Percentiles rank a stretch among this genome's conserved stretches.
phyloP scores from a whole-genome alignment of 2,797 vertebrate species.

The Basileuterus tristriatus region DNA sequence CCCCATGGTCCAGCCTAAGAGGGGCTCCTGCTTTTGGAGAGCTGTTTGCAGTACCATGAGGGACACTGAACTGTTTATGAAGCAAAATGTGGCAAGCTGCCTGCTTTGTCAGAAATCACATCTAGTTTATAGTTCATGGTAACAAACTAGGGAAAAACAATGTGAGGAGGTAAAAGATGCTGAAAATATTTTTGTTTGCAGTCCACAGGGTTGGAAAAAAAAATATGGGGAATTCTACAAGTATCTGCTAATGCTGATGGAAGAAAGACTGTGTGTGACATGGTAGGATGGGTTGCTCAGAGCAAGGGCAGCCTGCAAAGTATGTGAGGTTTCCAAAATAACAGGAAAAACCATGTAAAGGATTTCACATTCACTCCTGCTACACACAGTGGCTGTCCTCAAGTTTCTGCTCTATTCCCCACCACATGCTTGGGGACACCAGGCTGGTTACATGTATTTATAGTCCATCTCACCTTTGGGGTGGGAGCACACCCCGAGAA shows the following conservation, averaged over 20 bases:
- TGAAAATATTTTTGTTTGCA: background rate
- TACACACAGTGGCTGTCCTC: background rate
- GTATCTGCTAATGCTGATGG: background rate
- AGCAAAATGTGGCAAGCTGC: background rate
- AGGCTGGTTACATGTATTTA: background rate
- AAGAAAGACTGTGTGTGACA: background rate
- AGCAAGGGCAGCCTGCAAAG: background rate
- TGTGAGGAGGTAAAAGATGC: background rate
- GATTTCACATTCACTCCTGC: background rate
- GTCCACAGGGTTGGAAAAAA: background rate
- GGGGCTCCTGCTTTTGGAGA: background rate
- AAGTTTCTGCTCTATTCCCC: background rate
- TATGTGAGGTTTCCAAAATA: background rate
- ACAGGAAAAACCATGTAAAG: background rate
- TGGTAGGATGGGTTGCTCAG: background rate
- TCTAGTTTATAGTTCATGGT: background rate
- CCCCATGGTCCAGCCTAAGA: background rate
- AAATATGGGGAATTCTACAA: background rate
- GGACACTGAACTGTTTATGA: background rate
- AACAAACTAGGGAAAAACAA: background rate
- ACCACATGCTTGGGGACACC: background rate
- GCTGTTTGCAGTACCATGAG: background rate
- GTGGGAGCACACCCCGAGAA: background rate
- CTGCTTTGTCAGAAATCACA: background rate
- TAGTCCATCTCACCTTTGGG: background rate